These are phyloP conservation scores for Xylocampa areola DNA, from an alignment of 2,888 invertebrate species.

Conservation along the genomic window DNA sequence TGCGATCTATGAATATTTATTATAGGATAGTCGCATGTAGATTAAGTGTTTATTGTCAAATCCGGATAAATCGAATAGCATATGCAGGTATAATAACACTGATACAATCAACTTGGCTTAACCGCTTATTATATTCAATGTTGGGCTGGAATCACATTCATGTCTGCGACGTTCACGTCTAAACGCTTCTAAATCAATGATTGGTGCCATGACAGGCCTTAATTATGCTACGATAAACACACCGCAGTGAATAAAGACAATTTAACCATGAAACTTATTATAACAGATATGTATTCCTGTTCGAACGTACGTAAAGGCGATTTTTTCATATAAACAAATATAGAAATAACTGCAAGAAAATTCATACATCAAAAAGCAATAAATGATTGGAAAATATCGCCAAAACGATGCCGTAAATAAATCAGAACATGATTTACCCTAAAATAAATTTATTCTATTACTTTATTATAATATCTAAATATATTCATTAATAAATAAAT, in stretches of 20 bases:
- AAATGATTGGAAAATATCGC: constrained; percentile 45
- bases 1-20: too few species aligned
- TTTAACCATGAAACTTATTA: constrained; percentile 78
- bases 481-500: constrained; percentile 58
- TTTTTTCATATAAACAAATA: constrained; percentile 55
- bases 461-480: constrained; percentile 52
- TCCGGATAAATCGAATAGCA: not conserved
- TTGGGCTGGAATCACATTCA: constrained; percentile 4
- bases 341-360: constrained; percentile 59
- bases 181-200: constrained; percentile 4
- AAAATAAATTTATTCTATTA: constrained; percentile 60
- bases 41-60: not conserved
- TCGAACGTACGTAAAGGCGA: constrained; percentile 55
- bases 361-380: constrained; percentile 14
- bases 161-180: constrained; percentile 1
- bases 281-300: constrained; percentile 85
- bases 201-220: constrained; percentile 14
- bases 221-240: constrained; percentile 58
- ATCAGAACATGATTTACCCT: constrained; percentile 48
- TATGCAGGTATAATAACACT: not conserved
- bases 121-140: constrained; percentile 11
- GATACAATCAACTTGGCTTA: constrained; percentile 3
- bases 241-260: constrained; percentile 63
- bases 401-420: constrained; percentile 46
- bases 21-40: not conserved